Base-by-base conservation (phyloP, 1,140 invertebrate genomes). In the Drosophila tsacasi region DNA sequence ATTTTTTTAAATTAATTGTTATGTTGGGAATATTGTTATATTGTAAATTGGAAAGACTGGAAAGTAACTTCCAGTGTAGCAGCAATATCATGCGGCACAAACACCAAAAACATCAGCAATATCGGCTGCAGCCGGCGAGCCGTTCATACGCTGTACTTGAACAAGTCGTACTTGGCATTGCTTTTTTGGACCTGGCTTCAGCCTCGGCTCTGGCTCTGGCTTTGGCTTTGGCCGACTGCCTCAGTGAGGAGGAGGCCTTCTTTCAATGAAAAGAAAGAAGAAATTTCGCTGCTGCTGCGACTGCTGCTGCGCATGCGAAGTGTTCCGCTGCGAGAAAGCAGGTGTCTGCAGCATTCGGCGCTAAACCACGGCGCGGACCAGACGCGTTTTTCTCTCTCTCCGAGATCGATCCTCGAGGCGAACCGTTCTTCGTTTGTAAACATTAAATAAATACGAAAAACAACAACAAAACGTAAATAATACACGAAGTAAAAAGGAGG, bases 241-340 rank as follows among this genome's bases (percentile, higher is more conserved):
- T 73, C 60, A 79, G 52, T 79, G 74, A 74, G 61, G 55, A 58
- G 65, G 52, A 73, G 60, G 63, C 64, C 61, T 77, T 74, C 32
- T 47, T 63, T 52, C 61, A 89, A 89, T 87, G 84, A 64, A 84
- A 87, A 81, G 78, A 84, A 85, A 72, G 68, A 73, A 72, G 80
- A 87, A 87, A 87, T 87, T 87, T 87, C 84, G 84, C 84, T 78
- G 71, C 60, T 55, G 50, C 52, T 55, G 74, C 49, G 19, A 42
- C 59, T 80, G 86, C 63, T 79, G 83, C 69, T 85, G 86, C 91
- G 89, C 91, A 92, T 92, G 91, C 91, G 91, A 92, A 92, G 92
- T 93, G 89, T 92, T 93, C 92, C 92, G 92, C 92, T 91, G 78
- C 85, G 91, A 90, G 92, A 91, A 93, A 93, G 92, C 92, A 93